A percentile compares a stretch with the other conserved stretches of the same genome.
phyloP scores from a whole-genome alignment of 2,888 invertebrate species.

The Panopea generosa region DNA sequence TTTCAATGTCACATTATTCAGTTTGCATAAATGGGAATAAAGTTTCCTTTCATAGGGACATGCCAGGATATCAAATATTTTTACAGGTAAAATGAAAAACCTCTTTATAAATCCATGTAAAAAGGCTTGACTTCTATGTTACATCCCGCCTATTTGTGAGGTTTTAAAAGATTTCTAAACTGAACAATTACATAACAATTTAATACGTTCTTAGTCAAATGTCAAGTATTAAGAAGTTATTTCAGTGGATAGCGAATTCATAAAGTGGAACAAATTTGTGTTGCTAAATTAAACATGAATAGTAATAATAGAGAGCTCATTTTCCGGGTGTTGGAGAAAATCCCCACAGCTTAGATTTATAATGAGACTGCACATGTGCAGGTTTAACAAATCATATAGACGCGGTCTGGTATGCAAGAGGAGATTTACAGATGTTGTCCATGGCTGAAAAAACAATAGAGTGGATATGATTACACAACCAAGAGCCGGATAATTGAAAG shows the following conservation, averaged over 20 bases:
- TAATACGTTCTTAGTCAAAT: conserved; percentile 35
- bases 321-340: conserved; percentile 29
- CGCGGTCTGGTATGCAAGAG: too few species aligned
- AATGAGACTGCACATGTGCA: too few species aligned
- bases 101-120: conserved; percentile 22
- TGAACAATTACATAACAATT: conserved; percentile 42
- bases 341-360: too few species aligned
- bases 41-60: conserved; percentile 15
- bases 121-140: conserved; percentile 27
- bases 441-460: too few species aligned
- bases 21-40: neutral
- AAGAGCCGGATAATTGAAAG: too few species aligned
- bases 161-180: conserved; percentile 19
- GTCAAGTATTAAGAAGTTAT: conserved; percentile 31
- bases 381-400: too few species aligned
- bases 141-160: conserved; percentile 23
- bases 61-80: conserved; percentile 19
- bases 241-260: conserved; percentile 26
- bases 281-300: conserved; percentile 55
- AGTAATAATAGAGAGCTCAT: conserved; percentile 20
- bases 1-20: conserved; percentile 11
- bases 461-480: too few species aligned
- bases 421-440: too few species aligned
- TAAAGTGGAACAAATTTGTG: conserved; percentile 54
- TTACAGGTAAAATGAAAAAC: conserved; percentile 35